Base-by-base conservation (phyloP, 2,797 vertebrate species). In the Acanthornis magna region DNA sequence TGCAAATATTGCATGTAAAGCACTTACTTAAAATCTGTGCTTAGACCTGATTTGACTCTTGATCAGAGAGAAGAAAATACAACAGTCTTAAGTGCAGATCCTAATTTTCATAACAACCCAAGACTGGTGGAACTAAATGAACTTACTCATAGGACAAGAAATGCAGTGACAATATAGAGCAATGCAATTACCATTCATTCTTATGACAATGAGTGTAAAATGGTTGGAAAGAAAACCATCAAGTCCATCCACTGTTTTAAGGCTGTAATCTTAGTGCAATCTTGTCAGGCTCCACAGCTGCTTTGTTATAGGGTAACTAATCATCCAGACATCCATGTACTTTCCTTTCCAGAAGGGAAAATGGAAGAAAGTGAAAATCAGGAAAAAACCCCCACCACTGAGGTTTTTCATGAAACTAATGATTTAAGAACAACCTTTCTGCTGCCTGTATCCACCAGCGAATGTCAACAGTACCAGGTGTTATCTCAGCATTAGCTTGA, bases 201-300 rank as follows among this genome's bases (percentile, higher is more conserved):
- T 85, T 75, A 90, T 2, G 58, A 84, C 70, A 83, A 92, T 42
- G 82, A 94, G 3, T 78, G 8, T 65, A 88, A 45, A 50, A 88
- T n/a, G 83, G 75, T 26, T 68, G 50, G 50, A 89, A 96, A 42
- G 73, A 87, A 88, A 48, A 92, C 23, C 43, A 67, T 23, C 5
- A 34, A 77, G 51, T 57, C 84, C 54, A 47, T 61, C 82, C 47
- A 74, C 51, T 83, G 61, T 63, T 91, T 96, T 73, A 70, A 95
- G 57, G 67, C 50, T 50, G 66, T 58, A 78, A 45, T 94, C 61
- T 54, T 18, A 75, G 40, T 12, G 40, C 68, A 82, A 61, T 38
- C 63, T 85, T 67, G 71, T 88, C 53, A 89, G 47, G 54, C 73
- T 86, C 81, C 65, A 82, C 60, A 81, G 60, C 73, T 85, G 51